Conservation (phyloP, 23 tunicate species). For the Diplosoma virens region DNA sequence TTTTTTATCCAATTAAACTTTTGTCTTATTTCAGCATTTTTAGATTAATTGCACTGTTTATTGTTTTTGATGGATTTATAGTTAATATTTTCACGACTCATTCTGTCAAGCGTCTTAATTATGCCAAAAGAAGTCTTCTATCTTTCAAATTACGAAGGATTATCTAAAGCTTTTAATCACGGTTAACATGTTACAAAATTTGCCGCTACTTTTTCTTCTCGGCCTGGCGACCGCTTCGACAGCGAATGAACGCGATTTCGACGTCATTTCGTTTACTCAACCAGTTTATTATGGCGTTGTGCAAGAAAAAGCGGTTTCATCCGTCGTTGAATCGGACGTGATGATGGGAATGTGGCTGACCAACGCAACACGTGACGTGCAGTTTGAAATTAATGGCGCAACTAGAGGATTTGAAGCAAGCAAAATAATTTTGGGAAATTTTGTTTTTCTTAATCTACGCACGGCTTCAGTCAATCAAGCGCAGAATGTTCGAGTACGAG, state of each 20-base stretch:
- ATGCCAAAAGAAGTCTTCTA: no score
- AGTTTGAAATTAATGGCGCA: background rate
- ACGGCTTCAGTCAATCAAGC: conserved; percentile 12
- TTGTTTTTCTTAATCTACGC: conserved; percentile 40
- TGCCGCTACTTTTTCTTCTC: background rate
- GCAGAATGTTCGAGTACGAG: conserved; percentile 35
- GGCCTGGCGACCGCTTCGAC: background rate
- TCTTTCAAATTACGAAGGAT: no score
- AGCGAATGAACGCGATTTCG: background rate
- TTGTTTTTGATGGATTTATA: no score
- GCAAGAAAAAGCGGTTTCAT: conserved; percentile 22
- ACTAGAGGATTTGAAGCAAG: conserved; percentile 18
- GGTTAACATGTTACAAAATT: background rate
- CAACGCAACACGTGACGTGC: background rate
- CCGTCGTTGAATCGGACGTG: conserved; percentile 8
- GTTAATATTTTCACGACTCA: no score
- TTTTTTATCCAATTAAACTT: no score
- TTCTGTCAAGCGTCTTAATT: no score
- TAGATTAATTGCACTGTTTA: no score
- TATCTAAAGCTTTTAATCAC: background rate
- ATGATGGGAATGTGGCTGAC: conserved; percentile 37
- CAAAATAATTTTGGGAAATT: conserved; percentile 36
- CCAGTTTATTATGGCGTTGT: conserved; percentile 20
- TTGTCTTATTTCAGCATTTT: no score
- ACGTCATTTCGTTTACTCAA: conserved; percentile 8